Conservation (phyloP, 1,140 invertebrate genomes). For the Thereuonema tuberculata region DNA sequence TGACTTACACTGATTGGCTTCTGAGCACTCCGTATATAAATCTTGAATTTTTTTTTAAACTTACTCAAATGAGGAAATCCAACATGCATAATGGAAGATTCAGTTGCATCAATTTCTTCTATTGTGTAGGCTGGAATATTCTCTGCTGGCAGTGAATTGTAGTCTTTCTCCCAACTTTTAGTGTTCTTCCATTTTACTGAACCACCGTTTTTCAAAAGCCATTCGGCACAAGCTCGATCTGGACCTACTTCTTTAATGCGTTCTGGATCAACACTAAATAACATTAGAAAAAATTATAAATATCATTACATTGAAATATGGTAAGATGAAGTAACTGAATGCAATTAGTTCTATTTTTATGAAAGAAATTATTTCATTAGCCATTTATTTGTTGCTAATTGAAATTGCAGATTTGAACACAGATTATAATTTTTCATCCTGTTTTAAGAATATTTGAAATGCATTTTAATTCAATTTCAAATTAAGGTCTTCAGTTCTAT, state of each 20-base stretch:
- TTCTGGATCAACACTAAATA: conserved; percentile 42
- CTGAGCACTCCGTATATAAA: too few species aligned
- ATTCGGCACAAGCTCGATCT: conserved; percentile 78
- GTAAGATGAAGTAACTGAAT: too few species aligned
- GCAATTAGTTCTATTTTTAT: background rate
- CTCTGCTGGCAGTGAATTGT: conserved; percentile 46
- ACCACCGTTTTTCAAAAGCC: conserved; percentile 70
- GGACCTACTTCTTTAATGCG: conserved; percentile 59
- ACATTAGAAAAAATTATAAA: too few species aligned
- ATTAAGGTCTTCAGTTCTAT: too few species aligned
- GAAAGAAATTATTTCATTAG: too few species aligned
- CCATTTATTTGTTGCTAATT: too few species aligned
- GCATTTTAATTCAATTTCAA: too few species aligned
- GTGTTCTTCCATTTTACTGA: conserved; percentile 48
- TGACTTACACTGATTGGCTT: too few species aligned
- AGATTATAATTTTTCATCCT: too few species aligned
- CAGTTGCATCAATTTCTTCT: conserved; percentile 55
- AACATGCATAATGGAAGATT: conserved; percentile 57
- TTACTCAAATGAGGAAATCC: conserved; percentile 65
- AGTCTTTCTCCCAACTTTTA: conserved; percentile 44
- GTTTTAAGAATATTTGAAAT: too few species aligned
- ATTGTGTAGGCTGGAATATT: conserved; percentile 37
- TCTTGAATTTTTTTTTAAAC: conserved; percentile 21
- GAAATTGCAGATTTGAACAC: too few species aligned
- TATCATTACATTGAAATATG: too few species aligned